Evolutionary conservation across 2,797 vertebrate species (phyloP), one percentile per base, ranked within the genome.

Genomic region (Tolypeutes matacus): DNA sequence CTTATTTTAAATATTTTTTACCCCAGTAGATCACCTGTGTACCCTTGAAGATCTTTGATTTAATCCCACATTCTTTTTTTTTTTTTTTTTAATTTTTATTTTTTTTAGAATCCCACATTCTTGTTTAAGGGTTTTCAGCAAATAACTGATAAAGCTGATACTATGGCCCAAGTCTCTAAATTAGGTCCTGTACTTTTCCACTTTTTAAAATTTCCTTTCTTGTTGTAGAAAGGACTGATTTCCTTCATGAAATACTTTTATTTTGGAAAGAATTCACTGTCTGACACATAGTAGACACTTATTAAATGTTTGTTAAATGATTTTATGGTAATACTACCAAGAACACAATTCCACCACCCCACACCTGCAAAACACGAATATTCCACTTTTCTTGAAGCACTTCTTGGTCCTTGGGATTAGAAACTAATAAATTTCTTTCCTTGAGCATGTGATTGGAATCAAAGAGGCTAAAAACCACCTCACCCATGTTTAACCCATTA

Each of bases 291-390:
- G 7, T 29, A 86, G 51, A 82, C 10, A 60, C 53, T 36, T 60
- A 51, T 39, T 89, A 89, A 80, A 73, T 80, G 73, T 86, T 93
- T 86, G 76, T 90, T 93, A 76, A 93, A 46, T 86, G 27, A 81
- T 25, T 75, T 62, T 62, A 10, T 27, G 69, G 82, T 76, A 23
- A 82, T 51, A 93, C 51, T 18, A 60, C 60, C 25, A 80, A 85
- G n/a, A 93, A 75, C 49, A 49, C 49, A 39, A 60, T 69, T 67
- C 49, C 53, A 8, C 53, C 17, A 3, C 53, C 53, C 53, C 53
- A 17, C 29, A 17, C 29, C 49, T 34, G 34, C 53, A 4, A 65
- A 88, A 89, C 72, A 84, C n/a, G n/a, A 62, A 77, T n/a, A 36
- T 92, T 85, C 39, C 34, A 31, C 46, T 93, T 89, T 86, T 89